Evolutionary conservation across 30 jellyfish, hydroid and myxozoan genomes (phyloP).

Genomic region (Pelagia noctiluca): DNA sequence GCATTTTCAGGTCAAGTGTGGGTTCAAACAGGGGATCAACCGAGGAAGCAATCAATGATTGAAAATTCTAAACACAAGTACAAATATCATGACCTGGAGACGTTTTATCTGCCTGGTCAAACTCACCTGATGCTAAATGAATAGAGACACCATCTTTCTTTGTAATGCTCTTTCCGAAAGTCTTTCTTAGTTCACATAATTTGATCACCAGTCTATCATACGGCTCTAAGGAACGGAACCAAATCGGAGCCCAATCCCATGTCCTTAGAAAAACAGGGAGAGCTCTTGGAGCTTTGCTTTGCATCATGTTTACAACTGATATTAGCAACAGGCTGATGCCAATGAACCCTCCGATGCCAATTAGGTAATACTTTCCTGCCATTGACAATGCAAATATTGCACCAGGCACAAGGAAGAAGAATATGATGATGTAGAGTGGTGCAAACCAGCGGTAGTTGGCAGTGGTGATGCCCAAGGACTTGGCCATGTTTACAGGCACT

Average conservation of each 20-base stretch:
- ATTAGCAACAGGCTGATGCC: slow-evolving; percentile 40
- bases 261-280: slow-evolving; percentile 74
- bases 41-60: not conserved
- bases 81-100: slow-evolving; percentile 12
- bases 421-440: slow-evolving; percentile 69
- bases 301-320: slow-evolving; percentile 68
- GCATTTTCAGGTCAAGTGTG: too few species aligned
- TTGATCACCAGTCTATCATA: slow-evolving; percentile 65
- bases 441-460: slow-evolving; percentile 99
- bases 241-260: slow-evolving; percentile 90
- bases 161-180: slow-evolving; percentile 11
- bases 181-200: slow-evolving; percentile 27
- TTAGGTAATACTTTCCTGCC: slow-evolving; percentile 79
- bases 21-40: too few species aligned
- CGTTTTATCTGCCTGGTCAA: slow-evolving; percentile 24
- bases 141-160: slow-evolving; percentile 27
- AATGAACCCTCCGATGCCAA: slow-evolving; percentile 57
- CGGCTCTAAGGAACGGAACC: slow-evolving; percentile 91
- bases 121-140: slow-evolving; percentile 54
- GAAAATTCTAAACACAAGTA: not conserved
- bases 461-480: slow-evolving; percentile 87
- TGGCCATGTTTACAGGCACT: slow-evolving; percentile 86
- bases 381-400: slow-evolving; percentile 76
- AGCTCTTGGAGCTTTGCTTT: slow-evolving; percentile 45
- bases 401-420: slow-evolving; percentile 82